Evolutionary conservation across 2,797 vertebrate species (phyloP).

Genomic region (Austrolebias charrua): DNA sequence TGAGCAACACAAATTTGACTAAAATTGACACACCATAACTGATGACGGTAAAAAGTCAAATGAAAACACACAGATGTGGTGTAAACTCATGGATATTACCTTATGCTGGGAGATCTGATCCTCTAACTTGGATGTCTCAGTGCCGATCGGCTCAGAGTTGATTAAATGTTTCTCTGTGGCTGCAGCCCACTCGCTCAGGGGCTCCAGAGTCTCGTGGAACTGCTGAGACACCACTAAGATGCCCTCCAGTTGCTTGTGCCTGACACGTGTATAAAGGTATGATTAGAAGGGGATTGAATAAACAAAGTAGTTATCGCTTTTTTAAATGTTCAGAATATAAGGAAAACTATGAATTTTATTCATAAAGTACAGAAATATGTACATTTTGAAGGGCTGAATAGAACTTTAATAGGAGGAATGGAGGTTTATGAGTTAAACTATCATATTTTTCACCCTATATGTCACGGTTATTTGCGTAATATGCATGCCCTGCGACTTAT

Average conservation of each 20-base stretch:
- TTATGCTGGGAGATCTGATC: conserved; percentile 93
- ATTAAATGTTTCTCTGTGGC: conserved; percentile 88
- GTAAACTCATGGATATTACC: conserved; percentile 69
- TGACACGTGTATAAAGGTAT: conserved; percentile 48
- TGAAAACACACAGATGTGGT: conserved; percentile 6
- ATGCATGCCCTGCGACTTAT: too few relatives aligned
- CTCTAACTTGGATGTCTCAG: conserved; percentile 89
- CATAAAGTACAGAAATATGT: too few relatives aligned
- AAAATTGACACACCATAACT: conserved; percentile 5
- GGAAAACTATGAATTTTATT: not conserved
- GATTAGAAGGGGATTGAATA: not conserved
- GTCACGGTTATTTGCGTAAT: too few relatives aligned
- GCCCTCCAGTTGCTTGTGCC: conserved; percentile 92
- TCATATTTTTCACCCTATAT: too few relatives aligned
- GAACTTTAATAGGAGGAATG: too few relatives aligned
- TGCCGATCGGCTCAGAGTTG: conserved; percentile 92
- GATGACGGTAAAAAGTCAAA: conserved; percentile 9
- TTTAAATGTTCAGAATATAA: not conserved
- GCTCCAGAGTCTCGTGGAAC: conserved; percentile 94
- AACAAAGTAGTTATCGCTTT: not conserved
- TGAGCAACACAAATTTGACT: conserved; percentile 29
- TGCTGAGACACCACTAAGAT: conserved; percentile 88
- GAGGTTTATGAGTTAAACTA: too few relatives aligned
- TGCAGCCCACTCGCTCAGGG: conserved; percentile 89
- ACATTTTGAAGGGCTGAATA: too few relatives aligned